Base-by-base conservation (phyloP, 2,888 invertebrate genomes). In the Chelonus formosanus region DNA sequence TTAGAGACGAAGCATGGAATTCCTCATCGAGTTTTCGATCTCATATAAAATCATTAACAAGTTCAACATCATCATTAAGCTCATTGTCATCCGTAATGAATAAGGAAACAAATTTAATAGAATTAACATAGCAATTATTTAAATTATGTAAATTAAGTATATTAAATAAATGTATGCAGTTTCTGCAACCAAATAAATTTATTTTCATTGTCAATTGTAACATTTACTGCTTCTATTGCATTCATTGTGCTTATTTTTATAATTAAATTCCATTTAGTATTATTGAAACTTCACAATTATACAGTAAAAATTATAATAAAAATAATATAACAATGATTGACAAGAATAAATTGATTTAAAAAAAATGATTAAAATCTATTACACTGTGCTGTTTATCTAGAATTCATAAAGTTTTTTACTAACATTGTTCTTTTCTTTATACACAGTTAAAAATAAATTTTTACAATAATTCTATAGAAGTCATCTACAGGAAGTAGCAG, bases 1-100 rank as follows among this genome's bases (percentile, higher is more conserved):
- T 84, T 2, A 74, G 83, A 64, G 81, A 84, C n/a, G 80, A 80
- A 63, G 79, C 77, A 4, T 84, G 82, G 82, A 73, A 76, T 57
- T 63, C 71, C 34, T 67, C 74, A 5, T 74, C 81, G 3, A 84
- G 68, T 65, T 84, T 83, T 59, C 73, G 76, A 64, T 84, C 83
- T 54, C 83, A 83, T 40, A 76, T 82, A 56, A 75, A 78, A 48
- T 77, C 76, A 45, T 47, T 67, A n/a, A 58, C 67, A 43, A 40
- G 44, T 34, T 35, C 62, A 45, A 20, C 62, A 5, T 45, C 66
- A 3, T 32, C 10, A 10, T 35, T 50, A 7, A 31, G 58, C 3
- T 32, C 10, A 34, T 35, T 50, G 6, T 20, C 62, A 0, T 43
- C 8, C 7, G 35, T 45, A 31, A 50, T 60, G 1, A 60, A 55